These are phyloP conservation scores for Cynopterus sphinx DNA, from an alignment of 2,797 vertebrate genomes.

Conservation along the genomic window DNA sequence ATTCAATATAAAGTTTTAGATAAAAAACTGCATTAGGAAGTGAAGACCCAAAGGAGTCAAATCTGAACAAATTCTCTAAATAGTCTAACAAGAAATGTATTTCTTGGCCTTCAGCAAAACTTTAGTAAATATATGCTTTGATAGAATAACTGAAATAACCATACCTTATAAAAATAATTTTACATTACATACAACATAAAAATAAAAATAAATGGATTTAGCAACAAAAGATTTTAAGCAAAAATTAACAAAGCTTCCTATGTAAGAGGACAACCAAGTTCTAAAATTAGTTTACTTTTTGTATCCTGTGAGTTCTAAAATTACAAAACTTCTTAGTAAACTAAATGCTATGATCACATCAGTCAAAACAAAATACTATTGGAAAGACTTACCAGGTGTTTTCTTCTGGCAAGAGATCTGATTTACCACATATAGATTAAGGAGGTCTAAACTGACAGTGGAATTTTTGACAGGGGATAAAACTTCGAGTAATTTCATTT, in stretches of 20 bases:
- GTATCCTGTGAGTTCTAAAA: slow-evolving; percentile 44
- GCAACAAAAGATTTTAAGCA: not conserved
- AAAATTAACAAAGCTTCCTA: slow-evolving; percentile 23
- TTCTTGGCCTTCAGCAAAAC: not conserved
- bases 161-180: slow-evolving; percentile 4
- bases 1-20: not conserved
- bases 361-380: slow-evolving; percentile 33
- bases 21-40: not conserved
- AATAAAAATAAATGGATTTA: slow-evolving; percentile 39
- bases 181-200: not conserved
- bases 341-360: not conserved
- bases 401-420: slow-evolving; percentile 93
- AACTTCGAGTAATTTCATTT: slow-evolving; percentile 82
- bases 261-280: not conserved
- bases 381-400: slow-evolving; percentile 84
- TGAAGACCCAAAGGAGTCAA: not conserved
- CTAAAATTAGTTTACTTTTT: slow-evolving; percentile 40
- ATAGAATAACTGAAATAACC: not conserved
- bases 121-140: not conserved
- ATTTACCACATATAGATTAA: slow-evolving; percentile 94
- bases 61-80: slow-evolving; percentile 8
- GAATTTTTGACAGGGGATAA: slow-evolving; percentile 78
- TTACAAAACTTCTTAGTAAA: slow-evolving; percentile 19
- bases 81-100: not conserved
- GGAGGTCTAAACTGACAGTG: slow-evolving; percentile 90